Evolutionary conservation across 2,888 invertebrate species (phyloP).

Genomic region (Cataglyphis rosenhaueri): DNA sequence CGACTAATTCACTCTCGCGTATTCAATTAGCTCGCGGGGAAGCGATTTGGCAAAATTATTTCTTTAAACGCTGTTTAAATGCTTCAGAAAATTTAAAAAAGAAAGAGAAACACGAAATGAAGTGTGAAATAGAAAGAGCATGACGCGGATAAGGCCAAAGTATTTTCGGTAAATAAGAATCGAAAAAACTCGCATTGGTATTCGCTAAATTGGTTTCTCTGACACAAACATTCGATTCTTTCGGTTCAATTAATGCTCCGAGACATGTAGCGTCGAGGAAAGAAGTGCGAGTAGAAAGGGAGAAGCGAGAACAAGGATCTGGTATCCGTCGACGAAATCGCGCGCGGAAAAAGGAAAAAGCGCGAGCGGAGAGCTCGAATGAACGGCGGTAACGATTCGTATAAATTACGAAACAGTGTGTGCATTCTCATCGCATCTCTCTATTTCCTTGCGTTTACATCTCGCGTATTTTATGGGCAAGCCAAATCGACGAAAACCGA

Average conservation of each 20-base stretch:
- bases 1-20: neutral
- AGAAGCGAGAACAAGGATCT: neutral
- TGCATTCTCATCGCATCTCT: neutral
- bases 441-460: constrained; percentile 34
- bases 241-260: constrained; percentile 51
- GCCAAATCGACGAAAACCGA: constrained; percentile 7
- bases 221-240: constrained; percentile 67
- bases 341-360: neutral
- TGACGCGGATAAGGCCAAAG: constrained; percentile 41
- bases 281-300: constrained; percentile 1
- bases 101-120: neutral
- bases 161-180: constrained; percentile 45
- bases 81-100: neutral
- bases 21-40: neutral
- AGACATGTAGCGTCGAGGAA: constrained; percentile 44
- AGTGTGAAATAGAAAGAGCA: neutral
- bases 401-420: constrained; percentile 39
- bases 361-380: neutral
- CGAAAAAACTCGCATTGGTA: constrained; percentile 38
- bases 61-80: neutral
- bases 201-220: constrained; percentile 65
- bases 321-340: constrained; percentile 13
- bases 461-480: constrained; percentile 13
- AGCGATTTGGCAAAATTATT: constrained; percentile 1
- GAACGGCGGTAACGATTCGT: constrained; percentile 36